Percentiles rank a stretch among this genome's conserved stretches.
phyloP scores from a whole-genome alignment of 1,140 invertebrate genomes.

The Kradibia gibbosae region DNA sequence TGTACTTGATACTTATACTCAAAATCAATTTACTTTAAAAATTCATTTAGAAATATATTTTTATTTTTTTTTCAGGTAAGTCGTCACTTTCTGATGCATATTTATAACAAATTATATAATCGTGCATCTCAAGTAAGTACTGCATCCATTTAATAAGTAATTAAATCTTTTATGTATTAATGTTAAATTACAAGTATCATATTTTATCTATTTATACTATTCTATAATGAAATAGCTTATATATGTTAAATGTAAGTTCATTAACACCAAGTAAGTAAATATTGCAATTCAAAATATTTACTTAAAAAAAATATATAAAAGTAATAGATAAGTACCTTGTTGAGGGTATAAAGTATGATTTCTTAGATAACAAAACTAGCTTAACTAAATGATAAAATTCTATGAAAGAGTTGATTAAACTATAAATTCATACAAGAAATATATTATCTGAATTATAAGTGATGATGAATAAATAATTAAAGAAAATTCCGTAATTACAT shows the following conservation, averaged over 20 bases:
- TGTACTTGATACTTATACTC: background rate
- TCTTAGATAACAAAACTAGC: conserved; percentile 55
- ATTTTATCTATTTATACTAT: background rate
- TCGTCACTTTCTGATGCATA: background rate
- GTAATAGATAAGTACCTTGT: conserved; percentile 13
- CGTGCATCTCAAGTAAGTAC: background rate
- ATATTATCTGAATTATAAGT: conserved; percentile 65
- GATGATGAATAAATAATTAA: conserved; percentile 63
- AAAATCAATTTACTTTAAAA: background rate
- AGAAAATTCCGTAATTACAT: conserved; percentile 62
- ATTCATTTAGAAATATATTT: background rate
- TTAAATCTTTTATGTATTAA: no score
- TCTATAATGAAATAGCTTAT: no score
- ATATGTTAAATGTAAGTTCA: background rate
- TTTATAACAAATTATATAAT: background rate
- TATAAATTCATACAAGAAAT: conserved; percentile 65
- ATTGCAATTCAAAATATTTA: background rate
- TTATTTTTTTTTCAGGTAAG: conserved; percentile 43
- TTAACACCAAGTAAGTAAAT: background rate
- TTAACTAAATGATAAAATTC: conserved; percentile 64
- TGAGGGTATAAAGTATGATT: background rate
- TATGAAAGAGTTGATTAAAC: conserved; percentile 58
- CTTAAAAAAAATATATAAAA: background rate
- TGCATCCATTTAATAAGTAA: background rate
- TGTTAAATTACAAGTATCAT: background rate